Base-by-base conservation (phyloP, 2,113 vertebrate species). In the Oncorhynchus gorbuscha region DNA sequence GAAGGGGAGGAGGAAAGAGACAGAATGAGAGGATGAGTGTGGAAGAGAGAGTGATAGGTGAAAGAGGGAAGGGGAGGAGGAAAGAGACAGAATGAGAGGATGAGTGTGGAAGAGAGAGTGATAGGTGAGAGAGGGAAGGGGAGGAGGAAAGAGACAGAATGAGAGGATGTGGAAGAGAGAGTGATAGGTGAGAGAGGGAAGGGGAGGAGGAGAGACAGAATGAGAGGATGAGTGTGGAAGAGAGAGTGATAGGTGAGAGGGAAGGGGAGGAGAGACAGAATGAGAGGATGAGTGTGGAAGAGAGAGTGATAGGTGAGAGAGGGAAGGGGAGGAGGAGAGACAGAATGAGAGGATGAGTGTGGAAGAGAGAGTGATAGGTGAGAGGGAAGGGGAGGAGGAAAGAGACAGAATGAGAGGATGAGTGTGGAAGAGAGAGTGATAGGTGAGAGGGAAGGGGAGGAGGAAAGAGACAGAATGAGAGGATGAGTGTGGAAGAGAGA, bases 321-420 rank as follows among this genome's bases (percentile, higher is more conserved):
- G n/a, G 32, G 32, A 35, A 35, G 32, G 32, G 32, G 32, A 32
- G 5, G 32, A 30, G 30, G n/a, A n/a, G n/a, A 30, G 5, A 13
- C 30, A 48, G 5, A 48, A 20, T 30, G 28, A 24, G 13, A 58
- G 35, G 20, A 49, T 32, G 13, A 48, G 35, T 12, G 24, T 5
- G 0, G 26, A 28, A 28, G 26, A 28, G 35, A 62, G 49, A 81
- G 64, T 1, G 26, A 85, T 7, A 3, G 58, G 84, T 85, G 24
- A 75, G 16, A 16, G 55, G 32, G 32, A 32, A 32, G 32, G 32
- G 32, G 32, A 32, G 5, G 32, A 30, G 3, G 30, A 30, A 30
- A 30, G 3, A 30, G 5, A 13, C 51, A 48, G 5, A 48, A 20
- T 61, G 28, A 24, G 13, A 58, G 35, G 20, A 49, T 32, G 24